Evolutionary conservation across 23 tunicate genomes (phyloP).

Genomic region (Oikopleura albicans): DNA sequence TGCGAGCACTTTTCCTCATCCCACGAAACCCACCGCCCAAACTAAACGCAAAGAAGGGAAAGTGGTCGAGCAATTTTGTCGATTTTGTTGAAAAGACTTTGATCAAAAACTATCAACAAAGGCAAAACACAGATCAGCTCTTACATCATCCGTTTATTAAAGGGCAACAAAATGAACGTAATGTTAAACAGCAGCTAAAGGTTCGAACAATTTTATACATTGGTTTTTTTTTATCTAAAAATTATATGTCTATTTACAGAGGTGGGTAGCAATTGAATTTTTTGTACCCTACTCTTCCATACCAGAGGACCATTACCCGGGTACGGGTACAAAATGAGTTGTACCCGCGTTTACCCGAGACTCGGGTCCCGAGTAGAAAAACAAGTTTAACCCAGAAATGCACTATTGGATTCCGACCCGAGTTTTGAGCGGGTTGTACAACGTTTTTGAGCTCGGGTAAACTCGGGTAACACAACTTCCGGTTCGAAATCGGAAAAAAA

Average conservation of each 20-base stretch:
- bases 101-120: constrained; percentile 73
- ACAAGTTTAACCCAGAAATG: no score
- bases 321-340: no score
- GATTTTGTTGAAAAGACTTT: constrained; percentile 74
- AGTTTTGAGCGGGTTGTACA: no score
- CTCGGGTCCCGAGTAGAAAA: no score
- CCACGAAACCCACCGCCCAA: constrained; percentile 93
- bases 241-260: neutral
- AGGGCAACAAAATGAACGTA: constrained; percentile 65
- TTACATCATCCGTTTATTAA: constrained; percentile 68
- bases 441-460: no score
- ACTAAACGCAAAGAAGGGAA: constrained; percentile 51
- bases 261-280: no score
- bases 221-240: neutral
- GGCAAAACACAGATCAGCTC: constrained; percentile 55
- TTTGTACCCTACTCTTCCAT: neutral
- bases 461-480: no score
- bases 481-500: no score
- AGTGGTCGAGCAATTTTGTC: constrained; percentile 34
- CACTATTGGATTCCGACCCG: no score
- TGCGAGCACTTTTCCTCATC: constrained; percentile 93
- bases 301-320: no score
- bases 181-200: constrained; percentile 69
- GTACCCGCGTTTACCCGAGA: no score
- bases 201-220: constrained; percentile 44